Percentiles rank a stretch among this genome's conserved stretches.
Evolutionary conservation across 2,797 vertebrate genomes (phyloP).

Genomic region (Synanceia verrucosa): DNA sequence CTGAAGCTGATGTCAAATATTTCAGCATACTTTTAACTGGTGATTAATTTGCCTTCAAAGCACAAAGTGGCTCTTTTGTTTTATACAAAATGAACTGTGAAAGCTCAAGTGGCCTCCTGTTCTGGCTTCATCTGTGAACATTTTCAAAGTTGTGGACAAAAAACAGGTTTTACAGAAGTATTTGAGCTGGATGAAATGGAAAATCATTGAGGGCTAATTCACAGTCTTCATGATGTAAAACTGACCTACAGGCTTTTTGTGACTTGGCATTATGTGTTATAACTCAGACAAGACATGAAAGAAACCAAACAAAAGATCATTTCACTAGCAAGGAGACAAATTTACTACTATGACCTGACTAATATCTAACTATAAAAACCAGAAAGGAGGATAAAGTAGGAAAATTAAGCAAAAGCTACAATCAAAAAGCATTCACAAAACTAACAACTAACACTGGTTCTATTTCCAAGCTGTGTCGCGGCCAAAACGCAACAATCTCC

Average conservation of each 20-base stretch:
- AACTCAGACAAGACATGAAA: too few species aligned
- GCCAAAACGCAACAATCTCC: too few species aligned
- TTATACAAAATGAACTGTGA: not conserved
- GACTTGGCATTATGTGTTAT: not conserved
- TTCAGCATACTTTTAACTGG: conserved; percentile 10
- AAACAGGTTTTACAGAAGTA: conserved; percentile 21
- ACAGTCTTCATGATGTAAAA: conserved; percentile 7
- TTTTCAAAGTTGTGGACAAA: conserved; percentile 36
- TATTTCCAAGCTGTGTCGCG: too few species aligned
- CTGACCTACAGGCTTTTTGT: conserved; percentile 1
- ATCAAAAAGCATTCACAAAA: too few species aligned
- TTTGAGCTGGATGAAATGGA: conserved; percentile 7
- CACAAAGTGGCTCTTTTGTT: conserved; percentile 30
- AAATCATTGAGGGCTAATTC: conserved; percentile 18
- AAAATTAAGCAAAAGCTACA: too few species aligned
- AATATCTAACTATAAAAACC: too few species aligned
- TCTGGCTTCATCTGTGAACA: conserved; percentile 29
- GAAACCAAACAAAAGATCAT: too few species aligned
- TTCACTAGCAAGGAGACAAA: too few species aligned
- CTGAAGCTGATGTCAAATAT: conserved; percentile 30
- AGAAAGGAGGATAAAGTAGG: too few species aligned
- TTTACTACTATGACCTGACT: too few species aligned
- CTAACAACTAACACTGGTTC: too few species aligned
- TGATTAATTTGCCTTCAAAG: conserved; percentile 53
- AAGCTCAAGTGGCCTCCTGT: not conserved